These are phyloP conservation scores for Rhinichthys klamathensis DNA, from an alignment of 2,113 vertebrate genomes.

Conservation along the genomic window DNA sequence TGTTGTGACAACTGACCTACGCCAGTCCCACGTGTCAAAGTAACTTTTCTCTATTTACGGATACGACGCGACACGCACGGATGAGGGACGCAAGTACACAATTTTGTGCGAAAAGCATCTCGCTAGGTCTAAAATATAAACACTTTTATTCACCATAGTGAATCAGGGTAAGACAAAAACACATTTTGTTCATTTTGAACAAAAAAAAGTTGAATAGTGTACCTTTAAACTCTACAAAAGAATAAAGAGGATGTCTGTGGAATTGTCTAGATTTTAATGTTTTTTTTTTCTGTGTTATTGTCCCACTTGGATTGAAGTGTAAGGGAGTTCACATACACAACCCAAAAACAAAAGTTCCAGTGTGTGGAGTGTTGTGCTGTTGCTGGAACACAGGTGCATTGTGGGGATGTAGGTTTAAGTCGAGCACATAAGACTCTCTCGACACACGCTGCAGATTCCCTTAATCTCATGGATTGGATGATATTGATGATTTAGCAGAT, in stretches of 20 bases:
- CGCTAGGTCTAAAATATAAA: too few species aligned
- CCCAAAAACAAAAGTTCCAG: not conserved
- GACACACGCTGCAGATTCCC: constrained; percentile 10
- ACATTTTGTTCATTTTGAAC: too few species aligned
- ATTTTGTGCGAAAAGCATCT: too few species aligned
- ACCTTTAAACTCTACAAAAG: constrained; percentile 24
- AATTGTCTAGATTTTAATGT: constrained; percentile 3
- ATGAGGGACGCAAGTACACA: too few species aligned
- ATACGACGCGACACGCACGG: too few species aligned
- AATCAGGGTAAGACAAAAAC: too few species aligned
- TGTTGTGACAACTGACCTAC: too few species aligned
- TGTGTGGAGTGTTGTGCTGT: not conserved
- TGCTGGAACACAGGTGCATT: not conserved
- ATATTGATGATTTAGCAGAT: constrained; percentile 40
- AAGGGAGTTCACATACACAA: constrained; percentile 18
- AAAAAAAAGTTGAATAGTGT: too few species aligned
- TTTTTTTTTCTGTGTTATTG: not conserved
- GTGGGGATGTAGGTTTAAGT: constrained; percentile 17
- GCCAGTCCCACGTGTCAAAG: too few species aligned
- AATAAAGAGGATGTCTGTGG: constrained; percentile 11
- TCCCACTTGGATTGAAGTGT: not conserved
- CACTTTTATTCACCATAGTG: too few species aligned
- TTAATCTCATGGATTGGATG: constrained; percentile 38
- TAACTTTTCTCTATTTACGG: too few species aligned
- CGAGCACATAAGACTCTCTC: constrained; percentile 7